Percentiles rank a stretch among this genome's conserved stretches.
Conservation (phyloP, 2,113 vertebrate genomes). For the Rattus rattus region DNA sequence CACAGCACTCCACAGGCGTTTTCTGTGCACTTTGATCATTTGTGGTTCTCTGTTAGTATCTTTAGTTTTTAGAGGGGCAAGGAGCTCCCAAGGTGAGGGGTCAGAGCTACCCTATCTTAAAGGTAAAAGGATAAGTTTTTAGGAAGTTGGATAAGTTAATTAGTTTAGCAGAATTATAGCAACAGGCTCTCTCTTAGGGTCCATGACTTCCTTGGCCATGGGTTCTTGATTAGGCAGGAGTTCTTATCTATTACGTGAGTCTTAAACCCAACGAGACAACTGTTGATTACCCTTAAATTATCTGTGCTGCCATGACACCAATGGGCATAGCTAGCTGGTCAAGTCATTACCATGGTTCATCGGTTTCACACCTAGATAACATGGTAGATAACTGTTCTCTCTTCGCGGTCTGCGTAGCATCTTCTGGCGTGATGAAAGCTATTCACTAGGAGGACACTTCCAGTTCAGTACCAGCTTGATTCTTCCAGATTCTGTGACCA, state of each 20-base stretch:
- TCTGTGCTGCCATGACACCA: not conserved
- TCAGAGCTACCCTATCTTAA: not conserved
- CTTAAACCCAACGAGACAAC: not conserved
- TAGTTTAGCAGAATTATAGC: not conserved
- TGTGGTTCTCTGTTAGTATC: not conserved
- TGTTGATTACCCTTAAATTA: not conserved
- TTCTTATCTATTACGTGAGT: not conserved
- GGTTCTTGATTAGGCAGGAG: not conserved
- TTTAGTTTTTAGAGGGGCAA: not conserved
- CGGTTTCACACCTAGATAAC: not conserved
- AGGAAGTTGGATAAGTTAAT: not conserved
- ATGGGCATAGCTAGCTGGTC: not conserved
- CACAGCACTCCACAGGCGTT: not conserved
- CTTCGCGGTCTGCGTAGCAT: not conserved
- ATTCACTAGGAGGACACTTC: not conserved
- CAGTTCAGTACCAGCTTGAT: not conserved
- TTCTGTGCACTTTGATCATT: not conserved
- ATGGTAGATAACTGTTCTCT: not conserved
- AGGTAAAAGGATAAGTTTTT: not conserved
- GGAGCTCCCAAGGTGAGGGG: not conserved
- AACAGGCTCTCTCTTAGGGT: not conserved
- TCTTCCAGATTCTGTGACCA: not conserved
- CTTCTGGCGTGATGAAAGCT: not conserved
- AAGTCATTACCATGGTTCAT: not conserved
- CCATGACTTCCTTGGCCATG: not conserved